These are phyloP conservation scores for Oscheius sp. DNA, from an alignment of 2,888 invertebrate genomes.

Conservation along the genomic window DNA sequence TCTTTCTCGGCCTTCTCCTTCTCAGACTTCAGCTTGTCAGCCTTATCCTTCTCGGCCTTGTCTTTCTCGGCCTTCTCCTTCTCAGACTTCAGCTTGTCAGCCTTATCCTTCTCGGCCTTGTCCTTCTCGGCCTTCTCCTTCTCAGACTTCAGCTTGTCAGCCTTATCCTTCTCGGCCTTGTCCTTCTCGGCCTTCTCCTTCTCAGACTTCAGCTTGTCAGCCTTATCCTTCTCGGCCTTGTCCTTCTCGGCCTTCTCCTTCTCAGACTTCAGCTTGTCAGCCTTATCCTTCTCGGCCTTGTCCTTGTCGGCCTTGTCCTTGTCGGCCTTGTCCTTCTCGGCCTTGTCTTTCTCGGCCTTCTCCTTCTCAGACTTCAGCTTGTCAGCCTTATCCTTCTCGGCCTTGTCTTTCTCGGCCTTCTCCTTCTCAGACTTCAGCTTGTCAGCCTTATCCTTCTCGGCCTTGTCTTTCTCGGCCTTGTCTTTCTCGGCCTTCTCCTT, in stretches of 20 bases:
- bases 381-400: slow-evolving; percentile 19
- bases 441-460: slow-evolving; percentile 8
- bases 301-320: slow-evolving; percentile 14
- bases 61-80: slow-evolving; percentile 28
- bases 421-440: neutral
- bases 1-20: slow-evolving; percentile 10
- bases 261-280: neutral
- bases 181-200: slow-evolving; percentile 21
- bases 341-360: slow-evolving; percentile 2
- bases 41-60: slow-evolving; percentile 24
- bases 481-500: slow-evolving; percentile 1
- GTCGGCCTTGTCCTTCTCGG: slow-evolving; percentile 14
- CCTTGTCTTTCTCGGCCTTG: slow-evolving; percentile 12
- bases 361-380: slow-evolving; percentile 13
- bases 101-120: slow-evolving; percentile 18
- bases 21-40: slow-evolving; percentile 2
- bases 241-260: slow-evolving; percentile 5
- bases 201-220: slow-evolving; percentile 4
- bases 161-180: slow-evolving; percentile 10
- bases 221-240: slow-evolving; percentile 15
- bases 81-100: slow-evolving; percentile 9
- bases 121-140: slow-evolving; percentile 21
- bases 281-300: slow-evolving; percentile 16
- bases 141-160: slow-evolving; percentile 3
- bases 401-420: slow-evolving; percentile 8